Evolutionary conservation across 2,888 invertebrate genomes (phyloP).

Genomic region (Lithodes maja): DNA sequence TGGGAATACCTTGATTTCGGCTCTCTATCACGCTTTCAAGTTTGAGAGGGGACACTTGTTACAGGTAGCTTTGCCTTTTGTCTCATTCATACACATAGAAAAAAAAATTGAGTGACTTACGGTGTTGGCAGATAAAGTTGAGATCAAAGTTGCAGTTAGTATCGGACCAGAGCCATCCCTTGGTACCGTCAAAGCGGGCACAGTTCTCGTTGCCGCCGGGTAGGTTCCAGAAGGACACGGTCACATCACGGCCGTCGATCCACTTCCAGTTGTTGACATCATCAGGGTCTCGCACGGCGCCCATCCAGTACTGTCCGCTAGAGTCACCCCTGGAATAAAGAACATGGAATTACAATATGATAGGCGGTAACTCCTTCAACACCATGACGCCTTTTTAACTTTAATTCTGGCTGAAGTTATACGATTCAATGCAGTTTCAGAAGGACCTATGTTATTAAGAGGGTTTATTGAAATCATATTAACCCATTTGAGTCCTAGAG

Average conservation of each 20-base stretch:
- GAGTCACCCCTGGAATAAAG: conserved; percentile 83
- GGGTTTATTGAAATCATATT: no score
- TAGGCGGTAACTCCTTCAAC: no score
- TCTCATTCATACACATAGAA: no score
- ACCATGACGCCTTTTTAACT: no score
- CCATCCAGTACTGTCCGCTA: conserved; percentile 96
- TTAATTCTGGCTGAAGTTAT: no score
- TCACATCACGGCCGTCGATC: conserved; percentile 90
- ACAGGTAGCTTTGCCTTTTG: no score
- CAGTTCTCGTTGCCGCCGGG: conserved; percentile 89
- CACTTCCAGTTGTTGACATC: conserved; percentile 90
- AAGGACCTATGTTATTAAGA: no score
- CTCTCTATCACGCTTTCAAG: no score
- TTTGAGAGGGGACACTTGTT: no score
- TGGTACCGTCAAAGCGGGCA: conserved; percentile 92
- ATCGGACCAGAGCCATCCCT: conserved; percentile 96
- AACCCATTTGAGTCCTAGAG: no score
- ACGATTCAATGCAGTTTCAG: no score
- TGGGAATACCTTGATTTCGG: not conserved
- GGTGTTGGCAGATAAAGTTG: conserved; percentile 95
- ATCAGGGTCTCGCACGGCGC: conserved; percentile 88
- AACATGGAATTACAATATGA: no score
- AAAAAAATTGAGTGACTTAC: conserved; percentile 78
- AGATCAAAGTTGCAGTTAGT: conserved; percentile 88
- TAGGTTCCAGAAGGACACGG: conserved; percentile 93